Conservation (phyloP, 2,888 invertebrate species). For the Drosophila prolongata region DNA sequence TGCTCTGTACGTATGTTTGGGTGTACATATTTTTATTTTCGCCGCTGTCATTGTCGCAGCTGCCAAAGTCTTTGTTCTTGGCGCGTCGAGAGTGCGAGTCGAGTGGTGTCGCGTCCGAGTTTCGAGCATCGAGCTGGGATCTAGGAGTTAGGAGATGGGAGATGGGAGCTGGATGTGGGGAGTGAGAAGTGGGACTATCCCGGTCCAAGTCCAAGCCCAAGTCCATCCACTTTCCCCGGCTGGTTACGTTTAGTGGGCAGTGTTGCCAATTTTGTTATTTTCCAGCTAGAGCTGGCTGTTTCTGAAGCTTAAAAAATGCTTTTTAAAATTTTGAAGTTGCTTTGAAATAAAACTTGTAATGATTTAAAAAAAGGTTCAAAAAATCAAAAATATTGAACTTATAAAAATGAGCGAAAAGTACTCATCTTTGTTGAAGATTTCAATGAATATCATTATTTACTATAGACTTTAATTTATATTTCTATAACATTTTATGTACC, state of each 20-base stretch:
- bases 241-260: conserved; percentile 26
- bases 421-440: no score
- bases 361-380: no score
- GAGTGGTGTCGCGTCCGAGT: conserved; percentile 36
- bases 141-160: neutral
- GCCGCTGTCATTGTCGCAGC: conserved; percentile 76
- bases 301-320: no score
- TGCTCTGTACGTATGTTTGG: conserved; percentile 15
- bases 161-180: neutral
- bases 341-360: no score
- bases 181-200: no score
- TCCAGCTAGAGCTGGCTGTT: neutral
- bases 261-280: neutral
- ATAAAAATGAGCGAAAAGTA: no score
- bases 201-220: conserved; percentile 15
- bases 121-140: conserved; percentile 18
- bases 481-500: no score
- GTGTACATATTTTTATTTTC: conserved; percentile 66
- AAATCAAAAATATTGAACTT: no score
- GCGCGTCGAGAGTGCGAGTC: conserved; percentile 23
- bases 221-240: conserved; percentile 21
- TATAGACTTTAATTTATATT: no score
- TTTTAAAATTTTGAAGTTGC: no score
- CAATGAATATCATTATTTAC: no score
- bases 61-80: conserved; percentile 79